Evolutionary conservation across 2,113 vertebrate species (phyloP).

Genomic region (Bufo gargarizans): DNA sequence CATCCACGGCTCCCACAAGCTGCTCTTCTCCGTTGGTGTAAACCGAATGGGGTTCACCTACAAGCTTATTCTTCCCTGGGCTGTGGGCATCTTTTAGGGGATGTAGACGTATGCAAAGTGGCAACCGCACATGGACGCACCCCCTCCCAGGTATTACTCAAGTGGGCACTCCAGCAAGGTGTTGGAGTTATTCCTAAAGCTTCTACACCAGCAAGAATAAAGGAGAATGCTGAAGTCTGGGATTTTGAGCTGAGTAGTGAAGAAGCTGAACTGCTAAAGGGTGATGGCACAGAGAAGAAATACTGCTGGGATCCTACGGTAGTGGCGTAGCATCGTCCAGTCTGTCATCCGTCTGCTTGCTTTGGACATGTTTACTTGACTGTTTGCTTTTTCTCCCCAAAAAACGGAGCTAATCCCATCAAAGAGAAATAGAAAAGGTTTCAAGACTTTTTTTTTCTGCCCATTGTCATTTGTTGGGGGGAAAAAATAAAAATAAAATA

Average conservation of each 20-base stretch:
- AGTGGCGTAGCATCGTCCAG: constrained; percentile 64
- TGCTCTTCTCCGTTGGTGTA: constrained; percentile 72
- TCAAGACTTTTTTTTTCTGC: too few relatives aligned
- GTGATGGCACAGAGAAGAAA: constrained; percentile 71
- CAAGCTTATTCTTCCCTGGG: constrained; percentile 82
- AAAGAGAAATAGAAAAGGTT: too few relatives aligned
- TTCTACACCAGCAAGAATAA: constrained; percentile 67
- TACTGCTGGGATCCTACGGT: constrained; percentile 79
- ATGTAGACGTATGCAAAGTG: constrained; percentile 69
- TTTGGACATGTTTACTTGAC: neutral
- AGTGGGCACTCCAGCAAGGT: constrained; percentile 80
- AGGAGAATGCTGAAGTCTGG: constrained; percentile 73
- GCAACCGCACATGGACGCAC: constrained; percentile 66
- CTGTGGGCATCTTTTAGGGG: constrained; percentile 69
- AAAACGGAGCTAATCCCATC: too few relatives aligned
- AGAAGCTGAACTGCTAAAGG: constrained; percentile 71
- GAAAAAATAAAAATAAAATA: too few relatives aligned
- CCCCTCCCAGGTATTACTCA: constrained; percentile 77
- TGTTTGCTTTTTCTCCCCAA: neutral
- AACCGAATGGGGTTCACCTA: constrained; percentile 72
- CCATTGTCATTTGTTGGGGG: too few relatives aligned
- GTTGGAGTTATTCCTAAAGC: constrained; percentile 80
- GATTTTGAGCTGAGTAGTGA: constrained; percentile 71
- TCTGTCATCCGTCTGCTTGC: neutral
- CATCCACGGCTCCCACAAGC: constrained; percentile 77